Base-by-base conservation (phyloP, 2,113 vertebrate genomes). In the Microtus richardsoni region DNA sequence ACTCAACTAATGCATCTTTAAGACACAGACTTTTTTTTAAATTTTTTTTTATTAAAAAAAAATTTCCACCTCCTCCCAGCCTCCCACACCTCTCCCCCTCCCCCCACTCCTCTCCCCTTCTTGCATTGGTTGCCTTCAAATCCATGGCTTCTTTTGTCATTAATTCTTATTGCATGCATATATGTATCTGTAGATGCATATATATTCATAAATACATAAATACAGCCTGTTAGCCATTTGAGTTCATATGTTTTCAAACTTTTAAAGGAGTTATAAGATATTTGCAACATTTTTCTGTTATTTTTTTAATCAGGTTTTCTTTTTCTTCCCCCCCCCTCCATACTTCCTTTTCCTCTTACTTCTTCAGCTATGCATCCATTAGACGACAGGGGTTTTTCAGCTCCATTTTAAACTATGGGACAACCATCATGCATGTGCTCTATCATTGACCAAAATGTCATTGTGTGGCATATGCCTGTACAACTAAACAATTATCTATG, bases 401-500 rank as follows among this genome's bases (percentile, higher is more conserved):
- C 41, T 94, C 49, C 14, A n/a, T n/a, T 80, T 70, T 70, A 79
- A 47, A 70, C 5, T 71, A 79, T 78, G 60, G 60, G 52, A 83
- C 47, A 13, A 70, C 28, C 4, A 14, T 71, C 39, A 88, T 47
- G 49, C 24, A 85, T 30, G 33, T 49, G 54, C 9, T 64, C 22
- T 33, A 30, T 60, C 39, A 93, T 16, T 87, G 70, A 26, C 28
- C n/a, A 47, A 93, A 93, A 88, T 47, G 54, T 47, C 47, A 33
- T 78, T 54, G 71, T 80, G 22, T 47, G 16, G 21, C 17, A 74
- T 28, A 54, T 66, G 54, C 74, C 36, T 84, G 6, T 75, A 11
- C 39, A 92, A n/a, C 36, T 91, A 78, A 82, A 93, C 75, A 95
- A 89, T 75, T 96, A 54, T 83, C 36, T 89, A 44, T 95, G 68